Evolutionary conservation across 2,113 vertebrate genomes (phyloP).

Genomic region (Sarotherodon lohbergeri): DNA sequence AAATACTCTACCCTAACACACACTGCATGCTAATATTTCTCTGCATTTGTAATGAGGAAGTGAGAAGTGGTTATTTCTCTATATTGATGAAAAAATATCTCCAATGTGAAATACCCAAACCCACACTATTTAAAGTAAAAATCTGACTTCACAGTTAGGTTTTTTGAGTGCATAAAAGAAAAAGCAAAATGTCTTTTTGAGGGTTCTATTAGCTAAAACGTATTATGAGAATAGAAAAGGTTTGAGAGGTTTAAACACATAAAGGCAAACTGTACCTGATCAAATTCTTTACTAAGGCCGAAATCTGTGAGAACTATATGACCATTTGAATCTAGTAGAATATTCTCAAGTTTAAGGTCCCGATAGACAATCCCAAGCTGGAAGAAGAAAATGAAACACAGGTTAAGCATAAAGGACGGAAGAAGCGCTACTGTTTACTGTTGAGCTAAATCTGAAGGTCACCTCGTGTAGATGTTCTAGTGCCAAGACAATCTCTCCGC

Average conservation of each 20-base stretch:
- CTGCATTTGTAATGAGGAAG: not conserved
- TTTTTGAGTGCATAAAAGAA: not conserved
- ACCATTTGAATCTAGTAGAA: conserved; percentile 91
- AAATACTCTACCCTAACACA: not conserved
- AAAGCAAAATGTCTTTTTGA: not conserved
- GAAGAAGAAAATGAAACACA: not conserved
- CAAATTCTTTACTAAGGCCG: conserved; percentile 97
- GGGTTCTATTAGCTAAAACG: not conserved
- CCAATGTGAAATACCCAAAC: not conserved
- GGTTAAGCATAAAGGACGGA: not conserved
- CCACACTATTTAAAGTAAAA: not conserved
- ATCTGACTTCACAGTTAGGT: not conserved
- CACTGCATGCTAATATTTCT: not conserved
- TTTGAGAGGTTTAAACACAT: not conserved
- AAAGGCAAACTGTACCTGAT: conserved; percentile 80
- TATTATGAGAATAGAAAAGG: not conserved
- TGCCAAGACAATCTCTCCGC: conserved; percentile 91
- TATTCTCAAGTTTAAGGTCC: conserved; percentile 98
- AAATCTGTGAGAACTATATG: conserved; percentile 98
- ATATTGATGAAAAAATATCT: not conserved
- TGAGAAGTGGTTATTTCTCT: not conserved
- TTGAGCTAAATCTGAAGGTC: conserved; percentile 5
- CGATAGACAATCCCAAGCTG: conserved; percentile 96
- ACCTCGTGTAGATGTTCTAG: conserved; percentile 97
- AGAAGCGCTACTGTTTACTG: not conserved